A percentile compares a stretch with the other conserved stretches of the same genome.
These are phyloP conservation scores for Calyptommatus sinebrachiatus DNA, from an alignment of 2,113 vertebrate genomes.

Conservation along the genomic window DNA sequence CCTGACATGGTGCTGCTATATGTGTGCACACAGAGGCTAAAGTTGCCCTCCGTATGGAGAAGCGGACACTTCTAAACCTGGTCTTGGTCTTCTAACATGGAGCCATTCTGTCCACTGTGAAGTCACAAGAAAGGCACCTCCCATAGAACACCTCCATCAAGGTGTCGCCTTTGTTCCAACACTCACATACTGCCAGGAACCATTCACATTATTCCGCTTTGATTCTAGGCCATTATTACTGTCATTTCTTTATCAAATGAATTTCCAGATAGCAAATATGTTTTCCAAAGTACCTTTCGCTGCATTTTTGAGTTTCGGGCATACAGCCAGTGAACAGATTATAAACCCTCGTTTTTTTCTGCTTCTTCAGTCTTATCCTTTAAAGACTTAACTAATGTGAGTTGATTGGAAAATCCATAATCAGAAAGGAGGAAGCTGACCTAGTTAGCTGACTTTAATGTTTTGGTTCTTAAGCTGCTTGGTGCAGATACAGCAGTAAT, in stretches of 20 bases:
- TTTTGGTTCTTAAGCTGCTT: neutral
- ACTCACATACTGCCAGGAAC: neutral
- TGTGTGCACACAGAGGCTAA: too few species aligned
- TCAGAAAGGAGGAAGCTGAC: neutral
- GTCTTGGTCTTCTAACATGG: too few species aligned
- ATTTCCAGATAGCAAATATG: neutral
- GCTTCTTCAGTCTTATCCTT: neutral
- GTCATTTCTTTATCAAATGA: neutral
- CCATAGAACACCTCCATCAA: too few species aligned
- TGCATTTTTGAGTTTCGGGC: too few species aligned
- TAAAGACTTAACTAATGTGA: neutral
- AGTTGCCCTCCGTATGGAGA: too few species aligned
- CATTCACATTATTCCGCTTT: neutral
- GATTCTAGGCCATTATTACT: neutral
- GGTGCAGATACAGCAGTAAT: neutral
- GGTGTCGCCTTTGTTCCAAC: neutral
- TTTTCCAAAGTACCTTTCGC: neutral
- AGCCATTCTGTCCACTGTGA: too few species aligned
- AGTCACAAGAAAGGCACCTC: too few species aligned
- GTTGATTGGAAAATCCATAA: neutral
- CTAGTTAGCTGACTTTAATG: neutral
- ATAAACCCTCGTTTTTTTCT: neutral
- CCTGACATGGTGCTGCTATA: too few species aligned
- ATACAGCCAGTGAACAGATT: neutral
- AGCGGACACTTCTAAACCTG: too few species aligned